phyloP scores from a whole-genome alignment of 2,113 vertebrate species.

The Aviceda subcristata region DNA sequence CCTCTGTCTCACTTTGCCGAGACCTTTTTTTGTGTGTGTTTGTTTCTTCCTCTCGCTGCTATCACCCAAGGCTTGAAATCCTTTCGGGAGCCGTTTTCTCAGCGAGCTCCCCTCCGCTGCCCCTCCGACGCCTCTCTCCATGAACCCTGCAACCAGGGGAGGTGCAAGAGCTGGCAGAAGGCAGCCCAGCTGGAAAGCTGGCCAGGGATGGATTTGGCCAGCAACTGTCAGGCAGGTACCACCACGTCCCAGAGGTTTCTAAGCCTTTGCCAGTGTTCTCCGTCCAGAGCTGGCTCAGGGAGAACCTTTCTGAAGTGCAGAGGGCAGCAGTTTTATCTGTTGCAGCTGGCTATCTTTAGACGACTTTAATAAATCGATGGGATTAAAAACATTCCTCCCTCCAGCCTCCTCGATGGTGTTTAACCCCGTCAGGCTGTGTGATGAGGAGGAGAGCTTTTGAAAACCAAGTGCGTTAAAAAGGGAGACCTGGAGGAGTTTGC shows the following conservation, averaged over 20 bases:
- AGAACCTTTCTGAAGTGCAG: conserved; percentile 3
- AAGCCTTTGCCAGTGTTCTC: background rate
- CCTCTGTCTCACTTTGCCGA: background rate
- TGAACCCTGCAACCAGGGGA: background rate
- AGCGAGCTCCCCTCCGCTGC: accelerated
- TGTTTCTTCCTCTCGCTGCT: background rate
- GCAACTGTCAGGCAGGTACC: background rate
- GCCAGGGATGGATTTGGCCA: background rate
- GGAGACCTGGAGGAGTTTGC: background rate
- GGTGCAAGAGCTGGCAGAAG: background rate
- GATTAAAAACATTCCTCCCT: conserved; percentile 66
- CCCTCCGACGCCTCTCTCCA: background rate
- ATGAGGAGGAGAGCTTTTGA: conserved; percentile 12
- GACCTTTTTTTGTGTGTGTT: too few species aligned
- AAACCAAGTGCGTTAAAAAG: background rate
- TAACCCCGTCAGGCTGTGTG: background rate
- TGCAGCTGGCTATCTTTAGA: conserved; percentile 65
- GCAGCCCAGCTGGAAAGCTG: background rate
- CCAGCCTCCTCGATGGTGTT: background rate
- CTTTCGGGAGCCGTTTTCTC: background rate
- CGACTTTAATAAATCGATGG: conserved; percentile 67
- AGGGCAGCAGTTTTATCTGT: conserved; percentile 63
- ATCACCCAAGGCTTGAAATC: background rate
- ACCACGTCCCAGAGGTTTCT: background rate
- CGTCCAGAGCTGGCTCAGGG: background rate